phyloP scores from a whole-genome alignment of 2,113 vertebrate genomes.

The Ascaphus truei region DNA sequence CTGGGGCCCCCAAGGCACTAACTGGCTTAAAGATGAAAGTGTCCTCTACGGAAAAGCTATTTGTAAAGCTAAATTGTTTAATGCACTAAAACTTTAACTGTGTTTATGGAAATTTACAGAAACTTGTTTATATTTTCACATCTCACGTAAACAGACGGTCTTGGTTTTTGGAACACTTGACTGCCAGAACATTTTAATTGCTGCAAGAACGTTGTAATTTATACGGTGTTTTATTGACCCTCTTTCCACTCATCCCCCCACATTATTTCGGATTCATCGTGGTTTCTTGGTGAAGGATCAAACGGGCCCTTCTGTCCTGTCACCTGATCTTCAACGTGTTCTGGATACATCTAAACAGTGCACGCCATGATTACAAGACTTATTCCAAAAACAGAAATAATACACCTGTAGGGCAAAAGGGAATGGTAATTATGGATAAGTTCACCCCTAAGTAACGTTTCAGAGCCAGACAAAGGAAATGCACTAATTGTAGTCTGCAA shows the following conservation, averaged over 20 bases:
- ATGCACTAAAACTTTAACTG: not conserved
- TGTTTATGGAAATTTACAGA: conserved; percentile 22
- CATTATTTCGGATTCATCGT: conserved; percentile 5
- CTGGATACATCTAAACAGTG: not conserved
- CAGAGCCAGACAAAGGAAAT: not conserved
- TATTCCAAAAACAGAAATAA: not conserved
- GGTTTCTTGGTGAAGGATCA: not conserved
- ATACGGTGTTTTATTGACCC: not conserved
- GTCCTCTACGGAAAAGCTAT: not conserved
- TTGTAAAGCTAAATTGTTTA: not conserved
- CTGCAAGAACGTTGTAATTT: not conserved
- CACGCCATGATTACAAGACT: conserved; percentile 8
- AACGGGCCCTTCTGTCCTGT: not conserved
- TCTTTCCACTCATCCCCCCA: not conserved
- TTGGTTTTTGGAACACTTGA: not conserved
- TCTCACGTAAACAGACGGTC: not conserved
- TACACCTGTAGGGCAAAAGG: not conserved
- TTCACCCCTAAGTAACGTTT: not conserved
- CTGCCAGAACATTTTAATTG: conserved; percentile 21
- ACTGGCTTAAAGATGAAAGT: not conserved
- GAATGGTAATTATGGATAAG: not conserved
- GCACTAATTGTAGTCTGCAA: not conserved
- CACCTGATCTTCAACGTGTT: conserved; percentile 1
- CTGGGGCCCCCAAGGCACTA: not conserved
- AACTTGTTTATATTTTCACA: conserved; percentile 19